Base-by-base conservation (phyloP, 2,888 invertebrate species). In the Odontocolon sp. region DNA sequence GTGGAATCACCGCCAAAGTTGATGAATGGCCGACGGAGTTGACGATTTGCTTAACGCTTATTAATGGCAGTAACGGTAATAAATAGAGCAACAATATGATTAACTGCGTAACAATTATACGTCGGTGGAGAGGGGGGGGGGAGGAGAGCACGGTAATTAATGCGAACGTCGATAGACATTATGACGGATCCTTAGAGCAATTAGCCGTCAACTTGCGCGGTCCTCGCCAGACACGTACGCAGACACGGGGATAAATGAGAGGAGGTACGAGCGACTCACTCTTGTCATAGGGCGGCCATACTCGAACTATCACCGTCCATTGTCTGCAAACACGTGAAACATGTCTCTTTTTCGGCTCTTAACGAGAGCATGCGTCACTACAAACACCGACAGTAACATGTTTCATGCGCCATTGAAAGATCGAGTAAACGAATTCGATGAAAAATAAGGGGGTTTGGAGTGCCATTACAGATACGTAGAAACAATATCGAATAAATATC, bases 201-300 rank as follows among this genome's bases (percentile, higher is more conserved):
- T 36, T 64, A 68, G 56, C 73, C 73, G 67, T 73, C 66, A 36
- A 26, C 31, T 31, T 64, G 64, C 74, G 64, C 45, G 42, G 56
- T 78, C 77, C 70, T 72, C 59, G 74, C 66, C 38, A 54, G 61
- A 69, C 54, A 45, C 57, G 61, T 57, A 40, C 68, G 70, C 56
- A 52, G 64, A 78, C 68, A 73, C 76, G 77, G 50, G 72, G 67
- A 74, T 77, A 76, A 70, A 76, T 71, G 69, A 73, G 61, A 75
- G 77, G 77, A 77, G 78, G 71, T 73, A 77, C 82, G 84, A 86
- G 83, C 82, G 82, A 86, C 85, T 90, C 88, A 88, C 87, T 89
- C 87, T 87, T 88, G 89, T 90, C 89, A 90, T 86, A 88, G 90
- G 87, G 89, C 89, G 84, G 89, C 89, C 90, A 90, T 86, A 85